Percentiles rank a stretch among this genome's conserved stretches.
These are phyloP conservation scores for Leucophenga montana DNA, from an alignment of 2,888 invertebrate genomes.

Conservation along the genomic window DNA sequence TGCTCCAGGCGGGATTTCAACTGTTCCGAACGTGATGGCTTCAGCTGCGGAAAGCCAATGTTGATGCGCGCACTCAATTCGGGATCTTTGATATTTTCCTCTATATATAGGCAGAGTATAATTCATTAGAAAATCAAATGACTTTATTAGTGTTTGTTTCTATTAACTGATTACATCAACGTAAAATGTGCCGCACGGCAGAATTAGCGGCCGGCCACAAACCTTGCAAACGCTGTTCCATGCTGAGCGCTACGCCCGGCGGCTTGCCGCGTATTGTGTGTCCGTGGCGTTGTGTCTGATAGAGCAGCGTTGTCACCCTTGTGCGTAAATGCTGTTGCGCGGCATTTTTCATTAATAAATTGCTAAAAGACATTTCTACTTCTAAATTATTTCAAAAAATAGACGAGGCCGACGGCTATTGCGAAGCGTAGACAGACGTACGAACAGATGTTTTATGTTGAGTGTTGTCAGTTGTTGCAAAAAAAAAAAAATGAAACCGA, in stretches of 20 bases:
- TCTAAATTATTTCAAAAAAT: too few species aligned
- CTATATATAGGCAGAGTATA: constrained; percentile 49
- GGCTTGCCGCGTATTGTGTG: constrained; percentile 82
- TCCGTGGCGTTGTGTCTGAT: constrained; percentile 66
- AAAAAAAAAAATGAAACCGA: too few species aligned
- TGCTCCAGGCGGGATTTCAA: constrained; percentile 75
- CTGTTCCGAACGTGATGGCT: constrained; percentile 69
- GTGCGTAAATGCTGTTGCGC: constrained; percentile 48
- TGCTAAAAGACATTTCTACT: constrained; percentile 60
- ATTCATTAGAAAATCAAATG: constrained; percentile 9
- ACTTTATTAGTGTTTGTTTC: background rate
- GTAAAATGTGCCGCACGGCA: constrained; percentile 49
- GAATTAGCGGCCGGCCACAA: constrained; percentile 68
- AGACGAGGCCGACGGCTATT: too few species aligned
- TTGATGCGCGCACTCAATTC: constrained; percentile 76
- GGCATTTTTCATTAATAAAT: constrained; percentile 62
- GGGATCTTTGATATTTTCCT: constrained; percentile 73
- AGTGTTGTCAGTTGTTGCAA: too few species aligned
- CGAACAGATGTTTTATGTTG: too few species aligned
- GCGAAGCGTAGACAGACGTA: too few species aligned
- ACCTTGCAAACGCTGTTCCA: constrained; percentile 82
- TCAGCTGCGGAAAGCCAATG: constrained; percentile 77
- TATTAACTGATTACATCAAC: constrained; percentile 51
- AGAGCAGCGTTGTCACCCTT: constrained; percentile 40
- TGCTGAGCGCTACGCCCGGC: constrained; percentile 79